These are phyloP conservation scores for Lepus townsendii DNA, from an alignment of 2,797 vertebrate species.

Conservation along the genomic window DNA sequence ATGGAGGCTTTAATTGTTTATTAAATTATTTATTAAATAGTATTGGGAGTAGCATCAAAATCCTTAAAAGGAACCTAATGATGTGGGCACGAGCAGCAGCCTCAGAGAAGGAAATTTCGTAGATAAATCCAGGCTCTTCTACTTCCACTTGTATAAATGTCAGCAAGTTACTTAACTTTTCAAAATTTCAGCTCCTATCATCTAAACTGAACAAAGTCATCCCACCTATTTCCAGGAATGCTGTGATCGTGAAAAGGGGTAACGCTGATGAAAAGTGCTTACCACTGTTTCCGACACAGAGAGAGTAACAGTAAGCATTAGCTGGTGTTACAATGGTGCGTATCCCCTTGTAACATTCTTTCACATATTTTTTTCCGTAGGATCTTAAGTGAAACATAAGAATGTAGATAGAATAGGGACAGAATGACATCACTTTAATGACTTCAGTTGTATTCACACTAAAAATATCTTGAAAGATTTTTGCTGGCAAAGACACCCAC, in stretches of 20 bases:
- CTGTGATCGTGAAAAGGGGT: neutral
- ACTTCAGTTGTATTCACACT: neutral
- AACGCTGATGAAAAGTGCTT: neutral
- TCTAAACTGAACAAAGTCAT: neutral
- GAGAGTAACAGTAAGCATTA: neutral
- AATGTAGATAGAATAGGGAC: neutral
- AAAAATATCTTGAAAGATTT: neutral
- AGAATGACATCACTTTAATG: neutral
- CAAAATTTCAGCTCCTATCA: neutral
- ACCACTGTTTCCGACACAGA: neutral
- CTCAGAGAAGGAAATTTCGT: neutral
- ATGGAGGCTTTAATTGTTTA: neutral
- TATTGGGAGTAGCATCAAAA: neutral
- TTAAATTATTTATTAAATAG: neutral
- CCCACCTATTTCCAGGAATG: neutral
- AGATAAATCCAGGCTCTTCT: neutral
- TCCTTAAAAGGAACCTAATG: neutral
- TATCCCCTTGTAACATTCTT: neutral
- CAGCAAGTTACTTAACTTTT: neutral
- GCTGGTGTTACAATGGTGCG: neutral
- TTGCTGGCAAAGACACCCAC: neutral
- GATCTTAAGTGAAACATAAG: neutral
- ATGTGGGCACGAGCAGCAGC: neutral
- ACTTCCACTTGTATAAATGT: neutral
- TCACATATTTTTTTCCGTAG: neutral